These are phyloP conservation scores for Jordanella pulchra DNA, from an alignment of 2,797 vertebrate genomes.

Conservation along the genomic window DNA sequence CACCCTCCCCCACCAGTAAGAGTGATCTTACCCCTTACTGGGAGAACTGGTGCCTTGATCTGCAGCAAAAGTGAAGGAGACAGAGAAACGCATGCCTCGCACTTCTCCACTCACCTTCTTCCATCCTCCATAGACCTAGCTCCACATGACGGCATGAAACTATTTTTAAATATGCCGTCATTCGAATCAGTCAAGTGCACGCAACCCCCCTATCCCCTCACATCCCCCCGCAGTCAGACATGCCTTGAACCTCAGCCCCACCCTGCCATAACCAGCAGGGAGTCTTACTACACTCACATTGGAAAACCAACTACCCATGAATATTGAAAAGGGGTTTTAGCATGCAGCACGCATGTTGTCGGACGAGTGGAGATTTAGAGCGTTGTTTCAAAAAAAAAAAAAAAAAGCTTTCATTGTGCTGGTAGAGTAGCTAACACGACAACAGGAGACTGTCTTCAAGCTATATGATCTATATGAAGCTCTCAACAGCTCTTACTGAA, in stretches of 20 bases:
- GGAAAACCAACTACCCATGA: conserved; percentile 62
- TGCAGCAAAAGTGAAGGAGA: conserved; percentile 40
- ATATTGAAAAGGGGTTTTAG: conserved; percentile 67
- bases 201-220: not conserved
- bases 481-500: conserved; percentile 22
- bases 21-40: conserved; percentile 55
- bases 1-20: conserved; percentile 29
- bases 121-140: conserved; percentile 41
- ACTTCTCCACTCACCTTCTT: conserved; percentile 27
- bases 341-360: conserved; percentile 41
- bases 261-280: conserved; percentile 45
- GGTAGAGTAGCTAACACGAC: conserved; percentile 27
- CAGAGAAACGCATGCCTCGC: conserved; percentile 22
- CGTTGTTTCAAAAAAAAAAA: not conserved
- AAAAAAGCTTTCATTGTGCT: conserved; percentile 21
- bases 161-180: conserved; percentile 80
- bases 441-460: conserved; percentile 29
- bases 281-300: conserved; percentile 26
- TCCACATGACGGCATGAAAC: conserved; percentile 65
- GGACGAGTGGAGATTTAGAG: conserved; percentile 35
- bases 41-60: conserved; percentile 63
- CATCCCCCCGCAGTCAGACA: not conserved
- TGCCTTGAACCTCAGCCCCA: conserved; percentile 41
- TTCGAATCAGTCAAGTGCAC: conserved; percentile 37
- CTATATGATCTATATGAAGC: conserved; percentile 28